These are phyloP conservation scores for Drymonia ruficornis DNA, from an alignment of 2,888 invertebrate species.

Conservation along the genomic window DNA sequence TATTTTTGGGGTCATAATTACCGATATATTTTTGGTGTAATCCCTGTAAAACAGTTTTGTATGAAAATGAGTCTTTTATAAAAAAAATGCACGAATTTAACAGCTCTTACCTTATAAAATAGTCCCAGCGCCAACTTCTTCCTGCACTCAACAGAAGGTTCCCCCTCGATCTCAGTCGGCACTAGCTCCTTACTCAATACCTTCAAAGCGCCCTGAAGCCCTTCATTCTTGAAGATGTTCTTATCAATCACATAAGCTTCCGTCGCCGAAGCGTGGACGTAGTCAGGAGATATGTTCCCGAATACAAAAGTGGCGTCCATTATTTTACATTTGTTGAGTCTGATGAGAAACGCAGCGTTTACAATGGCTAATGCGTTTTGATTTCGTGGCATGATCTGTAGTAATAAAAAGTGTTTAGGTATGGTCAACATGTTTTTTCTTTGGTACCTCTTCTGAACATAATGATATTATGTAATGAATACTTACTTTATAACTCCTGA, in stretches of 20 bases:
- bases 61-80: too few relatives aligned
- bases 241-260: slow-evolving; percentile 81
- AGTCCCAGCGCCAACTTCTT: slow-evolving; percentile 89
- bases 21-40: too few relatives aligned
- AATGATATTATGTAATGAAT: slow-evolving; percentile 1
- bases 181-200: slow-evolving; percentile 84
- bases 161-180: slow-evolving; percentile 86
- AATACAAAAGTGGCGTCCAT: slow-evolving; percentile 84
- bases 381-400: slow-evolving; percentile 89
- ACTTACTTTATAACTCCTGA: slow-evolving; percentile 88
- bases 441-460: slow-evolving; percentile 30
- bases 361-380: slow-evolving; percentile 92
- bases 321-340: slow-evolving; percentile 66
- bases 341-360: slow-evolving; percentile 89
- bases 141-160: slow-evolving; percentile 88
- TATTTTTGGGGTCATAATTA: too few relatives aligned
- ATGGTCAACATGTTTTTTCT: too few relatives aligned
- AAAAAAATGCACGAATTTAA: slow-evolving; percentile 1
- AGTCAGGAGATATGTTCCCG: slow-evolving; percentile 86
- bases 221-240: slow-evolving; percentile 61
- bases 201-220: slow-evolving; percentile 78
- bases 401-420: background rate
- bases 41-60: too few relatives aligned
- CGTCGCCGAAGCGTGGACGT: slow-evolving; percentile 84
- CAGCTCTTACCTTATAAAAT: slow-evolving; percentile 89